phyloP scores from a whole-genome alignment of 2,113 vertebrate genomes.

The Cyanoramphus novaezelandiae region DNA sequence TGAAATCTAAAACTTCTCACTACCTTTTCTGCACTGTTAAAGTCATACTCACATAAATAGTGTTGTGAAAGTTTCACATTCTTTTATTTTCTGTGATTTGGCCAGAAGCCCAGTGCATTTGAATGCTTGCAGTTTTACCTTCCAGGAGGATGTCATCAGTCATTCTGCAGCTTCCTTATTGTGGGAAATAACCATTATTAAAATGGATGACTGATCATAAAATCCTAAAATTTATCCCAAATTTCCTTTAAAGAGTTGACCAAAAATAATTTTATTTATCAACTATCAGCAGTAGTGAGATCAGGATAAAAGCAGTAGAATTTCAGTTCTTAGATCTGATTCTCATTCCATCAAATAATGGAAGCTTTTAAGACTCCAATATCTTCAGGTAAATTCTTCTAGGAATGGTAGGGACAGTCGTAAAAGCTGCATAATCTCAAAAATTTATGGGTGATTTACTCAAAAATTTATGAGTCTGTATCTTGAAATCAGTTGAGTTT shows the following conservation, averaged over 20 bases:
- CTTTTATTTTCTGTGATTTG: slow-evolving; percentile 20
- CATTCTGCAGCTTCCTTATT: slow-evolving; percentile 21
- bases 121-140: background rate
- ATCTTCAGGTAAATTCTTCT: background rate
- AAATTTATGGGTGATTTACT: background rate
- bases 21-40: background rate
- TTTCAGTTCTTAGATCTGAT: background rate
- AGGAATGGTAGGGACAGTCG: background rate
- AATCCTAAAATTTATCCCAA: background rate
- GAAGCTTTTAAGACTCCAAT: background rate
- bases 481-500: background rate
- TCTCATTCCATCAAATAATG: background rate
- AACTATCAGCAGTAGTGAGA: background rate
- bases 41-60: background rate
- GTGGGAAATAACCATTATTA: background rate
- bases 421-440: background rate
- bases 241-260: background rate
- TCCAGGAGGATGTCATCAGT: background rate
- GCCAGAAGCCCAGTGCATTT: background rate
- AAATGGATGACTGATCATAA: background rate
- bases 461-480: background rate
- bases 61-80: background rate
- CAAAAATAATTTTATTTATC: background rate
- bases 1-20: background rate
- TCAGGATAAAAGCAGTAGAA: background rate